Base-by-base conservation (phyloP, 2,797 vertebrate genomes). In the Sebastes itinus region DNA sequence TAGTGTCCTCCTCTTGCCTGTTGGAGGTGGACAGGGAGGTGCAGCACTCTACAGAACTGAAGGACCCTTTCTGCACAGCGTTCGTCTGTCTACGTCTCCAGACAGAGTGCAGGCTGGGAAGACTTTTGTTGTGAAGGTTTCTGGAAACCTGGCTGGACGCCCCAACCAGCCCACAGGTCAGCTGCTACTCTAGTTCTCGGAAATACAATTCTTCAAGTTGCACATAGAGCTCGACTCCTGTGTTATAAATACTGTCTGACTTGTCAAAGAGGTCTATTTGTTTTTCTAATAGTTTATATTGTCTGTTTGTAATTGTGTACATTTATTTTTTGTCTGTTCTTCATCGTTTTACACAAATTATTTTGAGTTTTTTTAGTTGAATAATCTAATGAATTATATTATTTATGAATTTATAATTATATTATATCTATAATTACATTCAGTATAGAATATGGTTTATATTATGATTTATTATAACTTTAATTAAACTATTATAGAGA, bases 131-230 rank as follows among this genome's bases (percentile, higher is more conserved):
- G 54, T 88, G 32, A 71, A 90, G 22, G 81, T 94, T 28, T 92
- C 87, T 85, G 92, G 92, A 74, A 91, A 84, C 69, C 82, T 94
- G 75, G 84, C 89, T 67, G 83, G 80, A 75, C 9, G 64, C 30
- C 83, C 81, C 16, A 14, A 22, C 35, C 88, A 89, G 61, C 69
- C 78, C 16, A 79, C 87, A 92, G 94, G 95, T 95, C 83, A 91
- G 89, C 70, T 72, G 20, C 58, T 76, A 2, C 59, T 81, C 16
- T 16, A 13, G 10, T 58, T 78, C 52, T 18, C 49, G 16, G 65
- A 77, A 83, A 74, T 27, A n/a, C 1, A 25, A 25, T 49, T 25
- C 54, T 13, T 30, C 3, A 12, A 28, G 56, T 54, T 61, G 28
- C 72, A 75, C 35, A 35, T 13, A 59, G 4, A 61, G 13, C 13